Conservation (phyloP, 2,113 vertebrate species). For the Platysteira castanea region DNA sequence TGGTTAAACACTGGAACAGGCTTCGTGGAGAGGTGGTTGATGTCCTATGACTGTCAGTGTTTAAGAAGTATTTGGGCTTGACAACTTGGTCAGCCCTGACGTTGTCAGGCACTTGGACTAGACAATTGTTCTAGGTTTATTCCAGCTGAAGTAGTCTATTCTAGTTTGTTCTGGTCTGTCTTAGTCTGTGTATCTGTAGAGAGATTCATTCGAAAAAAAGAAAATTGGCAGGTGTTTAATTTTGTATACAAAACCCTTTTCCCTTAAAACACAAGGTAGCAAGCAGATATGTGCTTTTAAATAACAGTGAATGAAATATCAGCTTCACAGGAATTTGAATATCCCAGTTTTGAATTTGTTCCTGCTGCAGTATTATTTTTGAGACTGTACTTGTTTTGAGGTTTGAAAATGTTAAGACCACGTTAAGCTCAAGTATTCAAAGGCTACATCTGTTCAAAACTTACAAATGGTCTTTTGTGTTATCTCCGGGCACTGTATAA, state of each 20-base stretch:
- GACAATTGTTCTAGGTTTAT: not conserved
- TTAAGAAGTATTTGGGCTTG: not conserved
- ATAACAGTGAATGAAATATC: not conserved
- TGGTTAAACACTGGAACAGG: not conserved
- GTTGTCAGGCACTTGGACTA: not conserved
- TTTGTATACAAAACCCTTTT: not conserved
- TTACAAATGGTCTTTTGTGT: slow-evolving; percentile 73
- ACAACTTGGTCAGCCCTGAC: not conserved
- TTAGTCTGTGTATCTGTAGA: not conserved
- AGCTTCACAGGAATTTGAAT: not conserved
- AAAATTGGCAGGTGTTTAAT: not conserved
- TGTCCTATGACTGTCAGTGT: not conserved
- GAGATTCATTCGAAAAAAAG: not conserved
- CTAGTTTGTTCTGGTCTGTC: not conserved
- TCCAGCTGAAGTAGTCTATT: not conserved
- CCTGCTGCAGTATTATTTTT: not conserved
- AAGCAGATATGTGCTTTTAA: not conserved
- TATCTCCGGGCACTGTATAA: slow-evolving; percentile 55
- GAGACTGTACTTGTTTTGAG: slow-evolving; percentile 17
- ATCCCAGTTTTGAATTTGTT: not conserved
- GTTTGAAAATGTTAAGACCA: slow-evolving; percentile 42
- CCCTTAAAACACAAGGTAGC: not conserved
- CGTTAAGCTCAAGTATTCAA: slow-evolving; percentile 60
- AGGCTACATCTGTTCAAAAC: slow-evolving; percentile 60
- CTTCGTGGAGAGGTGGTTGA: not conserved